A percentile compares a stretch with the other conserved stretches of the same genome.
phyloP scores from a whole-genome alignment of 2,797 vertebrate species.

The Amblyopsis hoosieri region DNA sequence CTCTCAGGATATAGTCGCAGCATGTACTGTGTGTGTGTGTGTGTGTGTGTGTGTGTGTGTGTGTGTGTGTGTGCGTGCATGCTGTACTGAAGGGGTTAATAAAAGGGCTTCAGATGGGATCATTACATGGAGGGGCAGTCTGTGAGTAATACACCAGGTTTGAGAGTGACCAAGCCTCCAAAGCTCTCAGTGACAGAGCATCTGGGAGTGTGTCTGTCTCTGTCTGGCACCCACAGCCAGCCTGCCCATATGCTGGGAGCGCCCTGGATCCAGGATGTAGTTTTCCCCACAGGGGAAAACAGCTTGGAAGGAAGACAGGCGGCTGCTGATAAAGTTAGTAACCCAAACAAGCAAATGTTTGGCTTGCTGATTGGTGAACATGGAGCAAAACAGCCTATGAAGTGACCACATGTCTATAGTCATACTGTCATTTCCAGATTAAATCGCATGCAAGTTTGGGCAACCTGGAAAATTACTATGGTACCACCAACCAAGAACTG shows the following conservation, averaged over 20 bases:
- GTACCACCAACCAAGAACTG: background rate
- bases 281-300: no score
- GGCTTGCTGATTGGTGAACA: slow-evolving; percentile 52
- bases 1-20: no score
- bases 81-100: background rate
- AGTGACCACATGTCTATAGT: slow-evolving; percentile 44
- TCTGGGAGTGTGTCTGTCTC: background rate
- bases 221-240: slow-evolving; percentile 29
- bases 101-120: slow-evolving; percentile 1
- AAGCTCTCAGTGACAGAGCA: background rate
- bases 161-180: background rate
- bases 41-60: slow-evolving; percentile 21
- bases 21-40: slow-evolving; percentile 1
- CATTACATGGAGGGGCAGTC: background rate
- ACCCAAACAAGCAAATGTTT: slow-evolving; percentile 64
- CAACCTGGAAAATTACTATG: background rate
- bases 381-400: background rate
- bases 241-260: slow-evolving; percentile 28
- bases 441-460: no score
- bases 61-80: background rate
- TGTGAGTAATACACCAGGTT: background rate
- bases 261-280: slow-evolving; percentile 11
- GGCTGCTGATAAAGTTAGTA: slow-evolving; percentile 47
- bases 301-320: slow-evolving; percentile 20
- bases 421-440: slow-evolving; percentile 11